phyloP scores from a whole-genome alignment of 2,113 vertebrate species.

The Chloebia gouldiae region DNA sequence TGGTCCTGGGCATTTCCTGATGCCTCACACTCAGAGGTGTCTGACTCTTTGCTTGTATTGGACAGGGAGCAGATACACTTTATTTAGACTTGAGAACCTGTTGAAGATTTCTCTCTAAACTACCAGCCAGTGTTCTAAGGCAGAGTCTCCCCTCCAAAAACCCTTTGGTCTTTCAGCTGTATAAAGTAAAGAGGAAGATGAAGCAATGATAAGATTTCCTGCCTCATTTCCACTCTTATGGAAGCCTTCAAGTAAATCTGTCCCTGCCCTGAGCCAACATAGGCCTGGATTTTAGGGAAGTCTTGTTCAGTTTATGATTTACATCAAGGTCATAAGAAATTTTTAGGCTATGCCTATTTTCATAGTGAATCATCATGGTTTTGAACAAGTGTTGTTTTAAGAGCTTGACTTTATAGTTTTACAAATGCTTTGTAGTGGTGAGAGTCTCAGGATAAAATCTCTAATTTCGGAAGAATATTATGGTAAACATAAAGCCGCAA shows the following conservation, averaged over 20 bases:
- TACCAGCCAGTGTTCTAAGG: not conserved
- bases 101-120: not conserved
- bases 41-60: not conserved
- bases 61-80: not conserved
- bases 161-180: not conserved
- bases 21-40: not conserved
- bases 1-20: not conserved
- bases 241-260: not conserved
- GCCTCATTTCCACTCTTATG: not conserved
- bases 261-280: not conserved
- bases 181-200: not conserved
- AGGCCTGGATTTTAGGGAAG: not conserved
- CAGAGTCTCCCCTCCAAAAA: not conserved
- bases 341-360: not conserved
- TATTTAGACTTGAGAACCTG: not conserved
- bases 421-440: not conserved
- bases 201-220: not conserved
- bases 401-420: not conserved
- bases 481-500: not conserved
- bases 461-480: not conserved
- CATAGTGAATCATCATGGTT: not conserved
- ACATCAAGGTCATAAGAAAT: not conserved
- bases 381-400: not conserved
- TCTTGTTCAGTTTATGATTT: not conserved
- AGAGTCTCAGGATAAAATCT: slow-evolving; percentile 16